Evolutionary conservation across 2,797 vertebrate species (phyloP), one percentile per base, ranked within the genome.

Genomic region (Balearica regulorum): DNA sequence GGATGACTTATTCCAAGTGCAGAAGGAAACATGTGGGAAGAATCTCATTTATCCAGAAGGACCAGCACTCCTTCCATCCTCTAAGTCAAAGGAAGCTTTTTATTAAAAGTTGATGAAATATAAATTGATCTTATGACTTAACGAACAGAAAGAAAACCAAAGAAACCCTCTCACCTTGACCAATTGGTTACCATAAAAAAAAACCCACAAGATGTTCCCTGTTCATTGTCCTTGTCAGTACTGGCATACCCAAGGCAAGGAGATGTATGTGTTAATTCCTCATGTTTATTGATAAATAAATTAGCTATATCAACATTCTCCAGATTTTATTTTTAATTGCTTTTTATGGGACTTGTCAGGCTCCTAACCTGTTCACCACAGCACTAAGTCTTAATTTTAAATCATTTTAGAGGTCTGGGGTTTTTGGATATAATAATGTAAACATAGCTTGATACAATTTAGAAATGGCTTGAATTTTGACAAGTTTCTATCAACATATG

Each of bases 141-240:
- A 66, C 3, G 8, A 75, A 65, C 19, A 41, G 43, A 58, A 83
- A 65, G 46, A 78, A 77, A 73, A 46, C 33, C 33, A 65, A 77
- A 89, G 78, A 78, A 8, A 0, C 6, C 15, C 28, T 58, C 92
- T 83, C 26, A 96, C 97, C 95, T 97, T 97, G 33, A 98, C 91
- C 35, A 93, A 79, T n/a, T 96, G 93, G 76, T 96, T 98, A 82
- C 97, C 92, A 57, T 98, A 97, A 98, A 65, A 94, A 65, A 94
- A 93, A 66, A 98, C 83, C 0, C 0, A 9, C 33, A 84, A 96
- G 94, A 25, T 98, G 92, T 77, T 97, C 93, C 29, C 97, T 96
- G 9, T 98, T 96, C 83, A 94, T 94, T 61, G 97, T 75, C 25
- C 72, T 66, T 29, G 96, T 98, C 44, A 97, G 43, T 25, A 98